These are phyloP conservation scores for Echinometra lucunter DNA, from an alignment of 53 echinoderm and acorn worm genomes.

Conservation along the genomic window DNA sequence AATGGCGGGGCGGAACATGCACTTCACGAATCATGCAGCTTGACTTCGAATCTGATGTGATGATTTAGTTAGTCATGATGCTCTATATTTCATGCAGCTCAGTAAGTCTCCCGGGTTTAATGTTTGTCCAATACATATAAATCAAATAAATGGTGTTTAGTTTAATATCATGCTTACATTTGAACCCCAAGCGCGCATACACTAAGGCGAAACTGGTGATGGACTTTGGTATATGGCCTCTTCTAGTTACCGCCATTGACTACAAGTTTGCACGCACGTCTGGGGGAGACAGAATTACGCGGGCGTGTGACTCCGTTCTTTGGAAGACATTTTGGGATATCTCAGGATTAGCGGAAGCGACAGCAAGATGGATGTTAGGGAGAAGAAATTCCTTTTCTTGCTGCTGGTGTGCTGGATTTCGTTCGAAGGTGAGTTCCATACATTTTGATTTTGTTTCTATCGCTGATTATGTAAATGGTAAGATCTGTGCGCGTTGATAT, in stretches of 20 bases:
- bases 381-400: neutral
- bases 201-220: neutral
- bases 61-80: neutral
- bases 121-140: neutral
- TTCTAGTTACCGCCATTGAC: neutral
- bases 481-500: too few species aligned
- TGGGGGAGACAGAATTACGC: neutral
- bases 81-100: neutral
- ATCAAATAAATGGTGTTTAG: neutral
- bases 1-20: neutral
- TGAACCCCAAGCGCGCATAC: neutral
- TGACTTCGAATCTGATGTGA: neutral
- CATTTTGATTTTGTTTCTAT: neutral
- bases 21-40: too few species aligned
- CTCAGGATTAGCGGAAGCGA: neutral
- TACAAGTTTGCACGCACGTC: neutral
- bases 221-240: neutral
- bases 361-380: conserved; percentile 1
- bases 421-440: neutral
- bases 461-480: neutral
- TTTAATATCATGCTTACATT: neutral
- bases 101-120: neutral
- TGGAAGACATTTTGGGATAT: neutral
- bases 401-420: conserved; percentile 16
- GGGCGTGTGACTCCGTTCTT: neutral